Evolutionary conservation across 2,888 invertebrate species (phyloP).

Genomic region (Phaedon cochleariae): DNA sequence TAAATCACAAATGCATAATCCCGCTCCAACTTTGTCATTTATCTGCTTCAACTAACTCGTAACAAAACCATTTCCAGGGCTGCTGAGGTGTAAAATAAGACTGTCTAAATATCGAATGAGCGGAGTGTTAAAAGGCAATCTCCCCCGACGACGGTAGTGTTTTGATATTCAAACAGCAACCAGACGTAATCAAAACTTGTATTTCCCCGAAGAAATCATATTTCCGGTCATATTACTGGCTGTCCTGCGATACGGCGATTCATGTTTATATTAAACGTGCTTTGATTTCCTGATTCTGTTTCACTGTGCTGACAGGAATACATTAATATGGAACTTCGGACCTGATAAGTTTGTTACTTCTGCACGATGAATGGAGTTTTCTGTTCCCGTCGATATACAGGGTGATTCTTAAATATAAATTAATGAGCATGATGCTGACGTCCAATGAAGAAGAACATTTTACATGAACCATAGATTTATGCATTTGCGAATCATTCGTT

Average conservation of each 20-base stretch:
- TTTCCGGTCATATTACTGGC: slow-evolving; percentile 39
- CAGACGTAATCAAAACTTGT: slow-evolving; percentile 60
- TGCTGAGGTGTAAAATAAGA: slow-evolving; percentile 42
- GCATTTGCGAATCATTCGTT: no score
- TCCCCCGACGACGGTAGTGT: slow-evolving; percentile 46
- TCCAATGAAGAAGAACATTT: no score
- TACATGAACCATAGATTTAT: no score
- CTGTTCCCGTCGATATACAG: no score
- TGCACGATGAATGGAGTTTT: no score
- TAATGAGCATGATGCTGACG: no score
- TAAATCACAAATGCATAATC: background rate
- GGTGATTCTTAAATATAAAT: no score
- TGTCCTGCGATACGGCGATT: slow-evolving; percentile 30
- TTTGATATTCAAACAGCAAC: slow-evolving; percentile 54
- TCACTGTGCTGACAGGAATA: background rate
- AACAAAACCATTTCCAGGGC: slow-evolving; percentile 26
- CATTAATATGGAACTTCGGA: background rate
- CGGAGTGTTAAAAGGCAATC: slow-evolving; percentile 53
- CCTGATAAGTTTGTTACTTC: no score
- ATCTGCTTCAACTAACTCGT: slow-evolving; percentile 7
- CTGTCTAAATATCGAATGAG: slow-evolving; percentile 54
- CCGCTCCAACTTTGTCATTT: background rate
- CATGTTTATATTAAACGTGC: slow-evolving; percentile 52
- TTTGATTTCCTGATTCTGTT: slow-evolving; percentile 45
- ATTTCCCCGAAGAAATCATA: slow-evolving; percentile 62